These are phyloP conservation scores for Enteromius fasciolatus DNA, from an alignment of 2,797 vertebrate genomes.

Conservation along the genomic window DNA sequence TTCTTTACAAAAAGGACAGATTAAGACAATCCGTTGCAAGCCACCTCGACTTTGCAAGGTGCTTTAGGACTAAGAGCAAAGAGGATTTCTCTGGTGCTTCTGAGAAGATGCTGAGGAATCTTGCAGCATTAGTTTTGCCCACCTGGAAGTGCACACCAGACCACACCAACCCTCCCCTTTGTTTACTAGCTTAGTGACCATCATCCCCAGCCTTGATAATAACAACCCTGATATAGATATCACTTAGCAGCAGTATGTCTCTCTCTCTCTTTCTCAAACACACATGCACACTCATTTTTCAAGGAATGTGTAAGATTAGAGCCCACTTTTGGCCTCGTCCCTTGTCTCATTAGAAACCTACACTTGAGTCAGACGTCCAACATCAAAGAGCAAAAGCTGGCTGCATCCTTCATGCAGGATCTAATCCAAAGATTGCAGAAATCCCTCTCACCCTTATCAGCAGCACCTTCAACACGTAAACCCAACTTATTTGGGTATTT, in stretches of 20 bases:
- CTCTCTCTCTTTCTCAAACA: neutral
- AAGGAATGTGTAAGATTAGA: slow-evolving; percentile 36
- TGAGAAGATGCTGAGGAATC: slow-evolving; percentile 72
- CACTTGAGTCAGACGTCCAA: slow-evolving; percentile 38
- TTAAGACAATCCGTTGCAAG: slow-evolving; percentile 80
- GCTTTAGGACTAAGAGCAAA: slow-evolving; percentile 84
- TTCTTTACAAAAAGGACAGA: slow-evolving; percentile 78
- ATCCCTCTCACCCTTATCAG: slow-evolving; percentile 56
- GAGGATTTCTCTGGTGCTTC: slow-evolving; percentile 74
- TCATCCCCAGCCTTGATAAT: slow-evolving; percentile 47
- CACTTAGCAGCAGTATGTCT: slow-evolving; percentile 31
- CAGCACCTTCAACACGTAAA: slow-evolving; percentile 43
- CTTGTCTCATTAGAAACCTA: slow-evolving; percentile 47
- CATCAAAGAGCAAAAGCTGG: slow-evolving; percentile 49
- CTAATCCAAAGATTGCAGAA: slow-evolving; percentile 60
- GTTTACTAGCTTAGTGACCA: slow-evolving; percentile 73
- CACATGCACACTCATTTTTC: neutral
- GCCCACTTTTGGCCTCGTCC: slow-evolving; percentile 26
- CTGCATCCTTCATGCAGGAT: slow-evolving; percentile 45
- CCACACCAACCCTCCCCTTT: slow-evolving; percentile 69
- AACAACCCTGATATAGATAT: slow-evolving; percentile 47
- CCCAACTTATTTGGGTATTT: slow-evolving; percentile 36
- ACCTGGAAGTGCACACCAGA: slow-evolving; percentile 65
- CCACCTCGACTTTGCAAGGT: slow-evolving; percentile 77
- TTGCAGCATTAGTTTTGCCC: slow-evolving; percentile 64